Conservation (phyloP, 2,797 vertebrate genomes). For the Moxostoma hubbsi region DNA sequence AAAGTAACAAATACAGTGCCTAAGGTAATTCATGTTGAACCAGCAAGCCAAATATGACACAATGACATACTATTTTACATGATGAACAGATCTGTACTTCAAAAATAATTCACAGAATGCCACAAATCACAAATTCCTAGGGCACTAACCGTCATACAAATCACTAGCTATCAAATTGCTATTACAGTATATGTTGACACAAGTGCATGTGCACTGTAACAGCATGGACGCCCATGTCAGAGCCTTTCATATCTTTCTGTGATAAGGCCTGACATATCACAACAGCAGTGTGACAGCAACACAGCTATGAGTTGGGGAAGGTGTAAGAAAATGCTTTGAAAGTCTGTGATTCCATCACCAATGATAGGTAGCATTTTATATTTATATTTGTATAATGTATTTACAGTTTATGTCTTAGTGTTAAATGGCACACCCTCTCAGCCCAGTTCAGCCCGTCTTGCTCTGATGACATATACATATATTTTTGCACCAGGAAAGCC, state of each 20-base stretch:
- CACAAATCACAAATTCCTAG: background rate
- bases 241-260: background rate
- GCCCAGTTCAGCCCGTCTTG: background rate
- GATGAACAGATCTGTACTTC: background rate
- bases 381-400: no score
- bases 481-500: no score
- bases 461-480: slow-evolving; percentile 13
- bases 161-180: background rate
- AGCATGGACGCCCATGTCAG: slow-evolving; percentile 2
- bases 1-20: background rate
- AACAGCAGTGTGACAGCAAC: slow-evolving; percentile 12
- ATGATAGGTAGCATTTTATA: background rate
- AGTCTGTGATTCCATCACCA: slow-evolving; percentile 16
- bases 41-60: background rate
- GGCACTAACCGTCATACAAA: background rate
- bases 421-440: background rate
- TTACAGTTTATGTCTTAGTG: no score
- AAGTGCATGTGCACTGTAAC: background rate
- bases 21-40: background rate
- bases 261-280: slow-evolving; percentile 30
- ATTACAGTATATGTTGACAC: slow-evolving; percentile 5
- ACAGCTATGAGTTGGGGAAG: background rate
- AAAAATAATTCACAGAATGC: background rate
- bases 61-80: background rate
- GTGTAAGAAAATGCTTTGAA: background rate